Evolutionary conservation across 2,797 vertebrate genomes (phyloP).

Genomic region (Acanthopagrus latus): DNA sequence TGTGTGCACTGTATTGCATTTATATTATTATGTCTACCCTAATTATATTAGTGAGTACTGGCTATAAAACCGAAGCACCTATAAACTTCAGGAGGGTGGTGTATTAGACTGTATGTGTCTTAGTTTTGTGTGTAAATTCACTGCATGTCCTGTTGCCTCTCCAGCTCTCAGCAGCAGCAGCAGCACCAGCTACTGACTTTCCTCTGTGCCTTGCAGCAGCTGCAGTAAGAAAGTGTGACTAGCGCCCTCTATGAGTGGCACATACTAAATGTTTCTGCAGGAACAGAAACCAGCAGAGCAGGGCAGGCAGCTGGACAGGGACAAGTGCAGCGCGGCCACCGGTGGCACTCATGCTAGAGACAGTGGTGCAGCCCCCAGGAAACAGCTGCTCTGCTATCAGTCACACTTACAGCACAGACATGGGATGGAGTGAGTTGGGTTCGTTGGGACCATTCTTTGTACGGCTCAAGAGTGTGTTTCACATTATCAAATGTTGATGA

Average conservation of each 20-base stretch:
- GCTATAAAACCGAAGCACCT: not conserved
- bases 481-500: not conserved
- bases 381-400: constrained; percentile 78
- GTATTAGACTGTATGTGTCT: not conserved
- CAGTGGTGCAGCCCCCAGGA: constrained; percentile 69
- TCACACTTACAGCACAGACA: constrained; percentile 58
- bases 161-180: constrained; percentile 33
- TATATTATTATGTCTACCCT: not conserved
- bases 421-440: constrained; percentile 5
- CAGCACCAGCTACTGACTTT: not conserved
- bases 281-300: constrained; percentile 43
- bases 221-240: constrained; percentile 51
- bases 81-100: not conserved
- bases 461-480: constrained; percentile 16
- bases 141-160: constrained; percentile 24
- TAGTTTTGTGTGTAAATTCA: constrained; percentile 25
- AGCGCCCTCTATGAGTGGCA: constrained; percentile 76
- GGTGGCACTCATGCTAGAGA: constrained; percentile 37
- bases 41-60: not conserved
- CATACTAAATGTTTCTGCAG: constrained; percentile 37
- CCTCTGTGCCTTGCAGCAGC: constrained; percentile 46
- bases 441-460: constrained; percentile 20
- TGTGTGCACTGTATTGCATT: not conserved
- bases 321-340: constrained; percentile 62
- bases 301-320: constrained; percentile 66